Percentiles rank a stretch among this genome's conserved stretches.
Conservation (phyloP, 2,113 vertebrate species). For the Symphodus melops region DNA sequence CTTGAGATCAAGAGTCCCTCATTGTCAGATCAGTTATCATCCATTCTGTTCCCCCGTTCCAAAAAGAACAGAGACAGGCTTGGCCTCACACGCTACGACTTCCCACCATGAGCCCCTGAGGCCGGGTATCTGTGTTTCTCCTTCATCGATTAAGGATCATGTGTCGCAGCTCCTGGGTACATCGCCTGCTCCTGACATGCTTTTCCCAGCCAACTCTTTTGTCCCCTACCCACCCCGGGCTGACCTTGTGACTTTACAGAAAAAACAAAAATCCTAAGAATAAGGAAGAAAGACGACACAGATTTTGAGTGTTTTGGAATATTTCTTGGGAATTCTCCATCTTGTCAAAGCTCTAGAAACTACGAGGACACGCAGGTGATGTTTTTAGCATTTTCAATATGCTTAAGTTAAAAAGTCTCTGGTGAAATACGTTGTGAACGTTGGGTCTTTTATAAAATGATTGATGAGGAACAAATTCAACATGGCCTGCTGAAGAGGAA, state of each 20-base stretch:
- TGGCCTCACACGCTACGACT: conserved; percentile 32
- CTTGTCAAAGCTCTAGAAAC: neutral
- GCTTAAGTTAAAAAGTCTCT: no score
- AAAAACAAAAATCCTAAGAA: conserved; percentile 3
- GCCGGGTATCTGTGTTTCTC: conserved; percentile 50
- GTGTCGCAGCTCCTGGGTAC: conserved; percentile 45
- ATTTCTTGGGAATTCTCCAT: neutral
- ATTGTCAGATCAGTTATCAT: neutral
- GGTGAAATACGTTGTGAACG: no score
- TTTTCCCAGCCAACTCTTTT: conserved; percentile 37
- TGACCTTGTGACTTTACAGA: conserved; percentile 62
- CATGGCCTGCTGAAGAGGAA: no score
- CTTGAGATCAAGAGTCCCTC: no score
- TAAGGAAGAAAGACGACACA: neutral
- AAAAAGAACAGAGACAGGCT: conserved; percentile 21
- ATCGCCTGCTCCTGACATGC: conserved; percentile 37
- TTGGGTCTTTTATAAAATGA: no score
- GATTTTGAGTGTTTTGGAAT: neutral
- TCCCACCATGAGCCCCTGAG: conserved; percentile 36
- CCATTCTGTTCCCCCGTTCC: neutral
- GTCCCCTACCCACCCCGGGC: neutral
- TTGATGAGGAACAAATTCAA: no score
- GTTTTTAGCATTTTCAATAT: no score
- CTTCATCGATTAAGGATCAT: conserved; percentile 61
- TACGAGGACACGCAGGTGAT: neutral